Conservation (phyloP, 2,888 invertebrate genomes). For the Acrobasis repandana region DNA sequence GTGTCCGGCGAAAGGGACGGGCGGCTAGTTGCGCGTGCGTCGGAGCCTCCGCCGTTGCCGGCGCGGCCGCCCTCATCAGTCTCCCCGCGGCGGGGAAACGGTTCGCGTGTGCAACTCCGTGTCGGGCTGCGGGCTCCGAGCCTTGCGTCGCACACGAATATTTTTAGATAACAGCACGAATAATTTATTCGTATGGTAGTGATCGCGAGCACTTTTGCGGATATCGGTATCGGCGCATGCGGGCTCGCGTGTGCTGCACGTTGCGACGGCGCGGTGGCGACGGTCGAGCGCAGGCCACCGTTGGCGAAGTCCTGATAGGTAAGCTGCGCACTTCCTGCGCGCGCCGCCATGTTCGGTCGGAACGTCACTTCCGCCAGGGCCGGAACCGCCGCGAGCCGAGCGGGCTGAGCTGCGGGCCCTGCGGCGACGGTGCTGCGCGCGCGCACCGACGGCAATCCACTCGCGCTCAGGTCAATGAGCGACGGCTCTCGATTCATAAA, state of each 20-base stretch:
- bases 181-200: constrained; percentile 79
- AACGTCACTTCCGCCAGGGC: constrained; percentile 78
- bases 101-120: constrained; percentile 75
- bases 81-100: constrained; percentile 81
- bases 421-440: constrained; percentile 54
- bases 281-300: constrained; percentile 55
- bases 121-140: constrained; percentile 59
- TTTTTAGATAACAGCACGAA: constrained; percentile 81
- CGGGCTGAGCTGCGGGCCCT: constrained; percentile 58
- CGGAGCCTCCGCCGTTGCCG: constrained; percentile 77
- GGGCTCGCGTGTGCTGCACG: constrained; percentile 57
- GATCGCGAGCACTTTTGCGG: constrained; percentile 78
- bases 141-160: constrained; percentile 75
- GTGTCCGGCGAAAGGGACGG: constrained; percentile 64
- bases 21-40: constrained; percentile 70
- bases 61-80: constrained; percentile 81
- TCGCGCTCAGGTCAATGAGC: constrained; percentile 70
- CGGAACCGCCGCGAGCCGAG: constrained; percentile 62
- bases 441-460: constrained; percentile 49
- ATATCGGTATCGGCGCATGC: constrained; percentile 70
- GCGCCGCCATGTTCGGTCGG: constrained; percentile 79
- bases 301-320: constrained; percentile 76
- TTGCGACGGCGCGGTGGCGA: constrained; percentile 45
- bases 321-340: constrained; percentile 83
- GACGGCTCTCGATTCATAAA: constrained; percentile 80